A percentile compares a stretch with the other conserved stretches of the same genome.
These are phyloP conservation scores for Maccullochella peelii DNA, from an alignment of 2,113 vertebrate genomes.

Conservation along the genomic window DNA sequence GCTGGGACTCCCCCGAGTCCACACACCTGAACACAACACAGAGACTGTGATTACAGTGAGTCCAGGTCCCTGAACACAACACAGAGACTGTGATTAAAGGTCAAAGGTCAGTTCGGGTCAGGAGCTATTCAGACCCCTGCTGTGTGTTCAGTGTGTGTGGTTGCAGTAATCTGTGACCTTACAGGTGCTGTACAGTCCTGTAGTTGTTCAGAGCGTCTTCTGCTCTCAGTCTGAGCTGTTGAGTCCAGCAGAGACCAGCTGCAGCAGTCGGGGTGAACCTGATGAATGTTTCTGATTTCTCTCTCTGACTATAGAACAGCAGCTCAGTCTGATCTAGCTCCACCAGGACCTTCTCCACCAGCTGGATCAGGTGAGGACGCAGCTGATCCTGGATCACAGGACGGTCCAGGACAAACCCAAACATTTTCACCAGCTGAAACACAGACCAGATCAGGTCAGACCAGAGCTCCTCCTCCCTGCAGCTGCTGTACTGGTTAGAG, in stretches of 20 bases:
- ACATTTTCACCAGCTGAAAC: conserved; percentile 86
- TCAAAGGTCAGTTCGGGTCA: neutral
- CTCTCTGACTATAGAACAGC: conserved; percentile 62
- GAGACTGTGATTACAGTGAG: neutral
- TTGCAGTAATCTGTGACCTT: neutral
- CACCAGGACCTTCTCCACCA: conserved; percentile 73
- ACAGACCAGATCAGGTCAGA: neutral
- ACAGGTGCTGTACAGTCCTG: conserved; percentile 20
- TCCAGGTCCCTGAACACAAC: neutral
- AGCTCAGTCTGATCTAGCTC: conserved; percentile 83
- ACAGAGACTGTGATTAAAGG: neutral
- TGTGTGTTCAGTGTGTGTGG: neutral
- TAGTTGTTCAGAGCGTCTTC: neutral
- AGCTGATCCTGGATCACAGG: conserved; percentile 79
- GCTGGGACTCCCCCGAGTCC: conserved; percentile 69
- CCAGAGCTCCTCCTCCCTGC: neutral
- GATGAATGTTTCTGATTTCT: neutral
- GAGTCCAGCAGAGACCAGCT: conserved; percentile 35
- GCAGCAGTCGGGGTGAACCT: neutral
- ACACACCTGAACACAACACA: conserved; percentile 51
- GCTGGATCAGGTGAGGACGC: conserved; percentile 64
- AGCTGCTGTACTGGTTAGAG: neutral
- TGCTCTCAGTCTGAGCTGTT: conserved; percentile 12
- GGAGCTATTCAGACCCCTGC: neutral
- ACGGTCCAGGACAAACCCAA: conserved; percentile 79